Evolutionary conservation across 2,797 vertebrate genomes (phyloP), one percentile per base, ranked within the genome.

Genomic region (Enteromius thamalakanensis): DNA sequence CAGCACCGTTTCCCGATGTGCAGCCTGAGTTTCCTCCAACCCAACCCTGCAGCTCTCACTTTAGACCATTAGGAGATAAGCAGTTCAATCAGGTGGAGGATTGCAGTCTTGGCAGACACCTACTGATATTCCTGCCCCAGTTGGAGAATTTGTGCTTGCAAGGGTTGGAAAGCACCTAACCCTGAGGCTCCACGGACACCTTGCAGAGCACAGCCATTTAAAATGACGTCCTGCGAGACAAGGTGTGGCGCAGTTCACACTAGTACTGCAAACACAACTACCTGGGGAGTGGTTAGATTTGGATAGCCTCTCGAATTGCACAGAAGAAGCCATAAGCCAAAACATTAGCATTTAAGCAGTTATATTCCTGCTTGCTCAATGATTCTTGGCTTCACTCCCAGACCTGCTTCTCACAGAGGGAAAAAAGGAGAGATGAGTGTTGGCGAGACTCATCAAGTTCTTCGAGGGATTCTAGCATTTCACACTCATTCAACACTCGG

Each of bases 381-480:
- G 64, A 51, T 64, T 64, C 64, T 74, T 86, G 87, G 84, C 87
- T 87, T 80, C 26, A 74, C 23, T 92, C 87, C 81, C 87, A 49
- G 65, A 91, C 89, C 75, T 67, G 79, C 83, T 87, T 89, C 88
- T 75, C 81, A 78, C 70, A 76, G 58, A 71, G 74, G 47, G 23
- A 76, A 29, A 82, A 55, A 55, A 6, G 51, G n/a, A 76, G 15
- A n/a, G n/a, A 64, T 58, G 26, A 81, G 58, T 37, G 17, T 42
- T 47, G 71, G 53, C 71, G 32, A 84, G 53, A 47, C 45, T 80
- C 45, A 65, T 80, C 62, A 76, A 79, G 58, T 0, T 12, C n/a
- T 80, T 76, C 49, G 62, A 68, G 49, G 23, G 3, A 83, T 65
- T 53, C 49, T 71, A 84, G 82, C 84, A 69, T 70, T 60, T 72